These are phyloP conservation scores for Steinernema carpocapsae DNA, from an alignment of 2,888 invertebrate species.

Conservation along the genomic window DNA sequence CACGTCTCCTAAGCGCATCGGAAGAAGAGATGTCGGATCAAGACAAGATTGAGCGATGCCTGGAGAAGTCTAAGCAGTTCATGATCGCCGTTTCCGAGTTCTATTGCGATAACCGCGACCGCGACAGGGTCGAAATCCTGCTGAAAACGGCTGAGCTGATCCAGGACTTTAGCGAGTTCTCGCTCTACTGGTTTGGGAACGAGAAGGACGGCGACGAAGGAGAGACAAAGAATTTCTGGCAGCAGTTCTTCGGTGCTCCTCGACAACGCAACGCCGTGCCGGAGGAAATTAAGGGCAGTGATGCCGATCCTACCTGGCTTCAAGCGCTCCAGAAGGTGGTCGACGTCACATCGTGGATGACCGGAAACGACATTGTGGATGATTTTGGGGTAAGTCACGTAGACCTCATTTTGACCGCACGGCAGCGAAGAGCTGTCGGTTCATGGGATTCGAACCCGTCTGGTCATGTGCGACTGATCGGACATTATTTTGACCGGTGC, in stretches of 20 bases:
- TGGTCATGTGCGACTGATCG: no score
- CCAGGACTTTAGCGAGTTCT: slow-evolving; percentile 62
- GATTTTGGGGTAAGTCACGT: slow-evolving; percentile 29
- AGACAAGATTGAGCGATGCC: slow-evolving; percentile 58
- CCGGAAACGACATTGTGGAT: neutral
- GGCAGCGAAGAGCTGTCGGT: no score
- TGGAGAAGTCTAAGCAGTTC: slow-evolving; percentile 53
- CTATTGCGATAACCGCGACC: slow-evolving; percentile 47
- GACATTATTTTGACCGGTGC: no score
- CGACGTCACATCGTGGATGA: slow-evolving; percentile 49
- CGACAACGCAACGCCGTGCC: slow-evolving; percentile 16
- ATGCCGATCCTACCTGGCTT: slow-evolving; percentile 46
- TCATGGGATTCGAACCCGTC: no score
- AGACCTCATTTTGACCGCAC: neutral
- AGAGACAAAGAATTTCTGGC: slow-evolving; percentile 34
- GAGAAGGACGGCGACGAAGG: slow-evolving; percentile 22
- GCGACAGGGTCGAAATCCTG: slow-evolving; percentile 48
- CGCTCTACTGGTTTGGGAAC: slow-evolving; percentile 54
- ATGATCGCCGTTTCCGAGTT: slow-evolving; percentile 51
- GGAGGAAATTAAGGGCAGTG: slow-evolving; percentile 20
- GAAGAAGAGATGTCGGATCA: slow-evolving; percentile 56
- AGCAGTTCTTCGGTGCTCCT: slow-evolving; percentile 26
- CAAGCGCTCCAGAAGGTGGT: slow-evolving; percentile 47
- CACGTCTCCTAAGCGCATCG: neutral
- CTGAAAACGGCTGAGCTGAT: slow-evolving; percentile 45